These are phyloP conservation scores for Chironomus riparius DNA, from an alignment of 2,888 invertebrate species.

Conservation along the genomic window DNA sequence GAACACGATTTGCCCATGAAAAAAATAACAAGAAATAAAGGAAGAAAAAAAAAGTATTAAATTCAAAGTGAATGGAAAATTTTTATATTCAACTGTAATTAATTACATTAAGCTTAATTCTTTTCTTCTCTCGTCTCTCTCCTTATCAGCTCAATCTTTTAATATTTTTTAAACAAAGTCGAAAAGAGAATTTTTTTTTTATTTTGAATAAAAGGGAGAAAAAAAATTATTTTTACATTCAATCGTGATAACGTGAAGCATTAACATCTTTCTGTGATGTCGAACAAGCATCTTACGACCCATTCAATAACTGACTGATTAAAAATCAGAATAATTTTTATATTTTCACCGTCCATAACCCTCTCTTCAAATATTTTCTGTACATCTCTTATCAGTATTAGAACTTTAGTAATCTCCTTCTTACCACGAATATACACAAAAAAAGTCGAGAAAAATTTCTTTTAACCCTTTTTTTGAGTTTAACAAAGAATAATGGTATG, in stretches of 20 bases:
- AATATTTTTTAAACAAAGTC: too few species aligned
- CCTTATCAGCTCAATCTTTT: too few species aligned
- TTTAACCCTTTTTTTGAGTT: constrained; percentile 3
- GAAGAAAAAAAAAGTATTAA: neutral
- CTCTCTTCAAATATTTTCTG: neutral
- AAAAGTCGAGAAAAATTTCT: neutral
- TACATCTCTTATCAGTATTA: constrained; percentile 9
- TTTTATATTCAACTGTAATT: constrained; percentile 5
- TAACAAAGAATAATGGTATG: neutral
- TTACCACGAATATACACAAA: neutral
- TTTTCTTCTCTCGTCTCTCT: too few species aligned
- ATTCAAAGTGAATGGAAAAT: constrained; percentile 3
- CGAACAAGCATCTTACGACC: constrained; percentile 8
- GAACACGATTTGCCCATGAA: too few species aligned
- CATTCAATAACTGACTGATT: constrained; percentile 22
- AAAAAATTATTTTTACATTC: neutral
- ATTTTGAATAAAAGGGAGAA: neutral
- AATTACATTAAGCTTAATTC: constrained; percentile 4
- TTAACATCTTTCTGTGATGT: neutral
- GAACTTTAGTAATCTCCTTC: constrained; percentile 13
- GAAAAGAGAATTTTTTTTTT: neutral
- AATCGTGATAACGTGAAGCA: neutral
- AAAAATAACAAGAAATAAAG: too few species aligned
- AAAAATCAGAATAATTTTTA: constrained; percentile 6
- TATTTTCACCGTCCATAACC: neutral